Evolutionary conservation across 1,140 invertebrate species (phyloP).

Genomic region (Paraescarpia echinospica): DNA sequence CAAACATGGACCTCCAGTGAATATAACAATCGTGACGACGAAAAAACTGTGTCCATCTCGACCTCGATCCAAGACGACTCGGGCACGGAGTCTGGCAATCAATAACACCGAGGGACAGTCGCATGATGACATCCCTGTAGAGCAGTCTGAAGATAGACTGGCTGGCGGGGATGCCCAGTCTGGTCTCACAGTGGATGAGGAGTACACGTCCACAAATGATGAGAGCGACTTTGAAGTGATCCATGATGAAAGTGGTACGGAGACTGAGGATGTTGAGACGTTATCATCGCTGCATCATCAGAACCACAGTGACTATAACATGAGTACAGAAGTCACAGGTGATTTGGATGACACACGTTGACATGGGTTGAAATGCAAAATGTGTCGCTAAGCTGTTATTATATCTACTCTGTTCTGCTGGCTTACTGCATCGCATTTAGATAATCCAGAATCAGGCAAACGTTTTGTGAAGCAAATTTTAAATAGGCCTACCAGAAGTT

Average conservation of each 20-base stretch:
- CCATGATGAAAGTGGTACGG: neutral
- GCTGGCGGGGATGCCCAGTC: neutral
- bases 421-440: too few species aligned
- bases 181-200: neutral
- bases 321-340: neutral
- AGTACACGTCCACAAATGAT: neutral
- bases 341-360: neutral
- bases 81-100: neutral
- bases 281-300: neutral
- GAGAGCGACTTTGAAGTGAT: neutral
- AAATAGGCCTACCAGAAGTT: too few species aligned
- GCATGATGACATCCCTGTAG: neutral
- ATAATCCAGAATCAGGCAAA: too few species aligned
- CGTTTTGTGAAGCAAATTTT: too few species aligned
- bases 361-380: neutral
- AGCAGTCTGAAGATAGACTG: neutral
- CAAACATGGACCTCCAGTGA: neutral
- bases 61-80: neutral
- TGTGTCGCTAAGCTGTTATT: too few species aligned
- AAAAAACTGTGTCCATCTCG: neutral
- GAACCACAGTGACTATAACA: neutral
- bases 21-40: neutral
- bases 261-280: neutral
- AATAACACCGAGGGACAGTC: neutral
- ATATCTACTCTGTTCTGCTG: too few species aligned